These are phyloP conservation scores for Anoncus sp. DNA, from an alignment of 2,888 invertebrate species.

Conservation along the genomic window DNA sequence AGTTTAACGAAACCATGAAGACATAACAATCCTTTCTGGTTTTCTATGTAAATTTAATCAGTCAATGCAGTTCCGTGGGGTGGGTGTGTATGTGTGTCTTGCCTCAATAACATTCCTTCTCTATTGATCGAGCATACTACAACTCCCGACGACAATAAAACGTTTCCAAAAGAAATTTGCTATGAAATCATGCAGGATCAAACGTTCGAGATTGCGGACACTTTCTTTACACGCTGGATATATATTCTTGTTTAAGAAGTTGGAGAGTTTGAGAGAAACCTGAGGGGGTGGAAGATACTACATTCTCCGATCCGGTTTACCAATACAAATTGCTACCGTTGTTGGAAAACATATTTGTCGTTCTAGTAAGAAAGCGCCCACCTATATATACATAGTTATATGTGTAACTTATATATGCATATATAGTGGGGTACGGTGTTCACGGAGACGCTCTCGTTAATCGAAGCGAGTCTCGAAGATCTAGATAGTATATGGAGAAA, in stretches of 20 bases:
- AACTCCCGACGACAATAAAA: too few relatives aligned
- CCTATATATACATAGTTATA: conserved; percentile 21
- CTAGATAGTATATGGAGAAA: conserved; percentile 38
- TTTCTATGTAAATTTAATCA: too few relatives aligned
- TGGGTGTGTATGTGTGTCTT: too few relatives aligned
- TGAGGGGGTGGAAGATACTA: conserved; percentile 15
- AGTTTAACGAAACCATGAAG: neutral
- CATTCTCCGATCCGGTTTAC: conserved; percentile 28
- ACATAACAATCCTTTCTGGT: neutral
- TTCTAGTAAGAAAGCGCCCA: conserved; percentile 30
- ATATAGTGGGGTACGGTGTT: conserved; percentile 53
- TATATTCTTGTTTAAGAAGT: neutral
- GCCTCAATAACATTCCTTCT: too few relatives aligned
- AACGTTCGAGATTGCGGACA: neutral
- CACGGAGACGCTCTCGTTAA: conserved; percentile 60
- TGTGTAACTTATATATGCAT: conserved; percentile 48
- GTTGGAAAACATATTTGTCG: conserved; percentile 58
- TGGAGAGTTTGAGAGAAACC: conserved; percentile 19
- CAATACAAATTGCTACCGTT: conserved; percentile 55
- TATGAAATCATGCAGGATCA: conserved; percentile 5
- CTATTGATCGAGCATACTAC: too few relatives aligned
- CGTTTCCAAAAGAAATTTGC: too few relatives aligned
- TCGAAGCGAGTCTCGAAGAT: conserved; percentile 58
- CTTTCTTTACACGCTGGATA: neutral
- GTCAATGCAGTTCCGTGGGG: too few relatives aligned